Evolutionary conservation across 2,888 invertebrate genomes (phyloP), one percentile per base, ranked within the genome.

Genomic region (Amitus sp.): DNA sequence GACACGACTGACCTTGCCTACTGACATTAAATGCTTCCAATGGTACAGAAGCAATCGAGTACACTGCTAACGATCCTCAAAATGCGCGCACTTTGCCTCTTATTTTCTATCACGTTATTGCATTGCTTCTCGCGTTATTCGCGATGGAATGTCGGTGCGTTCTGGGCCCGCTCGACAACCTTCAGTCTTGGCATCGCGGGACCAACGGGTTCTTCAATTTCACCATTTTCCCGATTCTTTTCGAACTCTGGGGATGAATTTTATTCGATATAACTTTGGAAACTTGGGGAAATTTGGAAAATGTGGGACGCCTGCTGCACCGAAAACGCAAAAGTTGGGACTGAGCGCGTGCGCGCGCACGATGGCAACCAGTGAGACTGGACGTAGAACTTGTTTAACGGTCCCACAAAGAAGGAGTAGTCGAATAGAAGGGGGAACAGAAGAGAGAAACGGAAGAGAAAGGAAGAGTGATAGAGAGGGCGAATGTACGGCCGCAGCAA

Each of bases 271-370:
- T n/a, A n/a, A n/a, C n/a, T n/a, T n/a, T n/a, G n/a, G 4, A 20
- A 42, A 20, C 18, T 4, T n/a, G 2, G 57, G 54, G 64, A 53
- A n/a, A n/a, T n/a, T n/a, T n/a, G n/a, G n/a, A n/a, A n/a, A n/a
- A n/a, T n/a, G n/a, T n/a, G n/a, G n/a, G n/a, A n/a, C n/a, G n/a
- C n/a, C 71, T 72, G 70, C 61, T 63, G 64, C 70, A n/a, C n/a
- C 72, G 66, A 70, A 73, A 73, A 77, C 79, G 76, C 77, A 74
- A 76, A 72, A 67, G 73, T 76, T 78, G 74, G 76, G 76, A 80
- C 80, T 80, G 74, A 46, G 48, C 54, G 54, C 50, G 40, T 50
- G 55, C 46, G 57, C 37, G 47, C 53, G 48, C 51, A 37, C 37
- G 58, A 28, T 48, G 47, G 51, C 43, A 48, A 37, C 37, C 45